A percentile compares a stretch with the other conserved stretches of the same genome.
Conservation (phyloP, 2,113 vertebrate species). For the Crocuta crocuta region DNA sequence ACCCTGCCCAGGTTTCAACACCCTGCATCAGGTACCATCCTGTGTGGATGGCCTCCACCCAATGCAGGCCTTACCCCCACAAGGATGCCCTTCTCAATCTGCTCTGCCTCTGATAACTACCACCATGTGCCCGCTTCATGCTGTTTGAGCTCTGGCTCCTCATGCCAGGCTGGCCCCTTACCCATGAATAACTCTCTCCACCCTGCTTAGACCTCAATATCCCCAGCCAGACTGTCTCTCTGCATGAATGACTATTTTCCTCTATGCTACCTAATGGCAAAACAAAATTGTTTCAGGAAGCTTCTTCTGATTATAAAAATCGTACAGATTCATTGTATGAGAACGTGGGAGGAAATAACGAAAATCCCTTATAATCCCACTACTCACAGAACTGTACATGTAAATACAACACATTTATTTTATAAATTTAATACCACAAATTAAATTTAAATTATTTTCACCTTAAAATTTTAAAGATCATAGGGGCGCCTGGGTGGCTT, state of each 20-base stretch:
- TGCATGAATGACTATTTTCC: neutral
- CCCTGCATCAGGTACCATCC: neutral
- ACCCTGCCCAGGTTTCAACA: neutral
- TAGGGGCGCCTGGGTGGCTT: too few relatives aligned
- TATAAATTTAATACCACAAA: neutral
- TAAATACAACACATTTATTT: neutral
- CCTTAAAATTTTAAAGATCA: constrained; percentile 40
- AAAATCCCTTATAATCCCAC: neutral
- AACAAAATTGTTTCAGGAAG: constrained; percentile 30
- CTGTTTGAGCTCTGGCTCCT: neutral
- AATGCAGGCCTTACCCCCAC: neutral
- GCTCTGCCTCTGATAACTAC: neutral
- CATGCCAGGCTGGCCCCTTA: neutral
- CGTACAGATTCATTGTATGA: neutral
- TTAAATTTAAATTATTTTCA: constrained; percentile 44
- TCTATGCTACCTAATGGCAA: neutral
- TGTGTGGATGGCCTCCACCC: neutral
- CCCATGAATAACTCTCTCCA: neutral
- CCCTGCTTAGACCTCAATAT: neutral
- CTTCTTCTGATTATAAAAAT: constrained; percentile 33
- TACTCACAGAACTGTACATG: neutral
- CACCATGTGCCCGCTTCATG: neutral
- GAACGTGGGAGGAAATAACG: neutral
- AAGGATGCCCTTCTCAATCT: neutral
- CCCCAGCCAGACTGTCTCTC: neutral